phyloP scores from a whole-genome alignment of 2,113 vertebrate genomes.

The Balaeniceps rex region DNA sequence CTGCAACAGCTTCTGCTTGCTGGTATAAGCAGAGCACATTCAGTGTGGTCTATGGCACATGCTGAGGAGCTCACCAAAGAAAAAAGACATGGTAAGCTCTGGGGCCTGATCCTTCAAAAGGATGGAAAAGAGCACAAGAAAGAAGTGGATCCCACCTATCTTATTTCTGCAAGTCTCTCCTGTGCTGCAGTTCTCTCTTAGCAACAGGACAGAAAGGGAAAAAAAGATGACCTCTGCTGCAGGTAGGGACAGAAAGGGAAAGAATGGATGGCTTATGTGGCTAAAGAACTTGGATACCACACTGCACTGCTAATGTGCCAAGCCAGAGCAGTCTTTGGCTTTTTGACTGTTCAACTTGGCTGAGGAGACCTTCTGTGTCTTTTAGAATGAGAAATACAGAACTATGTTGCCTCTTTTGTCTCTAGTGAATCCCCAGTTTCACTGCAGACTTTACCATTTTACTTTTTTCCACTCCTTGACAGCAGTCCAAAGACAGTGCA shows the following conservation, averaged over 20 bases:
- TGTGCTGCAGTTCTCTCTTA: not conserved
- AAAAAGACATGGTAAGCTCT: not conserved
- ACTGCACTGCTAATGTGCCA: not conserved
- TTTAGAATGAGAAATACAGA: not conserved
- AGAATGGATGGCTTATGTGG: not conserved
- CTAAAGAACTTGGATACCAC: not conserved
- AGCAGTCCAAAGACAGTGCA: not conserved
- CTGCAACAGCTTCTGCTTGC: fast-evolving
- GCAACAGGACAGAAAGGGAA: not conserved
- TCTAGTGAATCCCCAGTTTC: not conserved
- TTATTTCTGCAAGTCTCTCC: not conserved
- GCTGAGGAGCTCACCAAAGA: not conserved
- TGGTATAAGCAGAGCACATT: not conserved
- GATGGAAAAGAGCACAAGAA: not conserved
- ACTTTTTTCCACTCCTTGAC: not conserved
- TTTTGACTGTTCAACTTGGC: not conserved
- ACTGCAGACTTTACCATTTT: not conserved
- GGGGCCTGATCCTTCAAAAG: not conserved
- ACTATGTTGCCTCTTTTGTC: not conserved
- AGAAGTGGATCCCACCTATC: not conserved
- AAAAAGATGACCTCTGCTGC: not conserved
- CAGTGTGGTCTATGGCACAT: not conserved
- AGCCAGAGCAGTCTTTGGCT: not conserved
- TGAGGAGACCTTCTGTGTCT: not conserved
- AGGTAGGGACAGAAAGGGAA: not conserved